Evolutionary conservation across 2,888 invertebrate genomes (phyloP), one percentile per base, ranked within the genome.

Genomic region (Allolobophora icterica): DNA sequence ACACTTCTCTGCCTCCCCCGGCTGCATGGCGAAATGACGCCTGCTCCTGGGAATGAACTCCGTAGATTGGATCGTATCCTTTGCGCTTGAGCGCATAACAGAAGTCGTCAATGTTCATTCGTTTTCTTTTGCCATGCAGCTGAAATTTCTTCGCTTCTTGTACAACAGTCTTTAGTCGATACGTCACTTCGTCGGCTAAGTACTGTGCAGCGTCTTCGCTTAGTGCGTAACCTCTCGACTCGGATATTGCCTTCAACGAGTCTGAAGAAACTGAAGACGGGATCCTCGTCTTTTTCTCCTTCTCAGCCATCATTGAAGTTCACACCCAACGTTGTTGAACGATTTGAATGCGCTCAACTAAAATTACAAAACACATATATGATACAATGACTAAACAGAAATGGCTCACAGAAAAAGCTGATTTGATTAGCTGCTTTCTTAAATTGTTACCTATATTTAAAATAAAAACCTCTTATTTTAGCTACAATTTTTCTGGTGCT

Each of bases 21-120:
- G 98, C 98, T 0, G 99, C 98, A 96, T 98, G 99, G 91, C 99
- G 97, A 95, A 99, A 99, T 58, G 99, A 99, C 93, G 98, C 96
- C 92, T 97, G 97, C 94, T 99, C 99, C 91, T 97, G 96, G 91
- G 97, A 96, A 93, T 97, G 97, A 94, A 98, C 98, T 40, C 99
- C 99, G 96, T 99, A 99, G 92, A 99, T 97, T 15, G 99, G 98
- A 97, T 98, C 99, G 93, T 99, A 97, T 95, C 98, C 98, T 94
- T 98, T 97, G 19, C 97, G 96, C 96, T 97, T 98, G n/a, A 99
- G 95, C 6, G 98, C 97, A 95, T 97, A 96, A 95, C 99, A 99
- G 93, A 99, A 96, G 95, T 99, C 99, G 91, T 96, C 96, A 19
- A 97, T 97, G 17, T 97, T 96, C 89, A 99, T 96, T 94, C 97